These are phyloP conservation scores for Bradynema listronoti DNA, from an alignment of 1,140 invertebrate genomes.

Conservation along the genomic window DNA sequence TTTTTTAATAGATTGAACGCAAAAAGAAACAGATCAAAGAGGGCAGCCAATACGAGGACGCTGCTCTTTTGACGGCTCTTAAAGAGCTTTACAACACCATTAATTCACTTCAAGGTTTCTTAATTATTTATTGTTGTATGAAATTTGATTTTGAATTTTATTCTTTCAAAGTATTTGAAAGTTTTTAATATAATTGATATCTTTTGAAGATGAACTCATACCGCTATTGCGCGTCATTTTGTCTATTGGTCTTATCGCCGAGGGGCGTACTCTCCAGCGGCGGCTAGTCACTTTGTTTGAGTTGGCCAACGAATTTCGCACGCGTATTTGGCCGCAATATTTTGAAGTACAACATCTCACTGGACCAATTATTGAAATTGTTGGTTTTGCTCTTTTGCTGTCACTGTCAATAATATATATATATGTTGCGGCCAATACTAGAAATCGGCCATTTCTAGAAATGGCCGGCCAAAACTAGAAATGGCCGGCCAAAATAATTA, in stretches of 20 bases:
- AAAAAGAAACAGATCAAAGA: conserved; percentile 66
- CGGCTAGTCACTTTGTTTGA: conserved; percentile 20
- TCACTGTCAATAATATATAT: no score
- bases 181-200: no score
- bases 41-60: conserved; percentile 80
- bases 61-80: conserved; percentile 64
- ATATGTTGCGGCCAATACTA: no score
- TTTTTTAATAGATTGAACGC: conserved; percentile 20
- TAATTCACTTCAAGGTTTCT: conserved; percentile 35
- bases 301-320: background rate
- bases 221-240: conserved; percentile 41
- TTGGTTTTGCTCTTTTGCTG: conserved; percentile 6
- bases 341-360: conserved; percentile 36
- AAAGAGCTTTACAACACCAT: conserved; percentile 45
- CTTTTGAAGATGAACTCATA: conserved; percentile 47
- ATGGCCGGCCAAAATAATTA: no score
- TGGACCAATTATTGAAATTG: conserved; percentile 40
- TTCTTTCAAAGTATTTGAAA: no score
- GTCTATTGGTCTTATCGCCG: conserved; percentile 28
- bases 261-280: conserved; percentile 32
- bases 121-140: no score
- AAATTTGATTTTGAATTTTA: no score
- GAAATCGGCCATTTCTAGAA: no score
- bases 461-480: no score
- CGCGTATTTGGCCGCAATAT: conserved; percentile 36